Evolutionary conservation across 2,113 vertebrate genomes (phyloP), one percentile per base, ranked within the genome.

Genomic region (Clinocottus analis): DNA sequence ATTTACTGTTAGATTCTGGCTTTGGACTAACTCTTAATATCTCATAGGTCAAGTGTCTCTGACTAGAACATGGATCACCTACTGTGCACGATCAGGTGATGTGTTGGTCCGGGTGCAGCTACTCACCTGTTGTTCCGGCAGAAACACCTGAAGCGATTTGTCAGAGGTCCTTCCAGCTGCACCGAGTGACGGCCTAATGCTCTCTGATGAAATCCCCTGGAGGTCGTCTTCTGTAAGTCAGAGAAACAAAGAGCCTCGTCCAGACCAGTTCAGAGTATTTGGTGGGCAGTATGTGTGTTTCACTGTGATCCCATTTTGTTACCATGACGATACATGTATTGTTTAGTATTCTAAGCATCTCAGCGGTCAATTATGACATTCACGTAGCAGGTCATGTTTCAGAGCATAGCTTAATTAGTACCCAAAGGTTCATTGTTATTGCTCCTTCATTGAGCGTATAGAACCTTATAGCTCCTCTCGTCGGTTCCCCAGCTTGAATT

Each of bases 121-220:
- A 41, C 77, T 83, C 43, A 80, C 80, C 73, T 70, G 66, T 2
- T 33, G 33, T 5, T 45, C 21, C 59, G 72, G 65, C 41, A 55
- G 10, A 27, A 59, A 59, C 5, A 59, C n/a, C 8, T 14, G 5
- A 17, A 47, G 45, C 1, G 19, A 14, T 43, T 16, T 16, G 43
- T 45, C 14, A 49, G 47, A 9, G 47, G 10, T 49, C 47, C 47
- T 45, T 17, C 14, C 4, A 7, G 39, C 13, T 35, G 7, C 19
- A 47, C 7, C 10, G 10, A 19, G 12, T n/a, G 21, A 31, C 3
- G 8, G 37, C 25, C 33, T 7, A 21, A 27, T 60, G 21, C 51
- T 45, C 2, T 29, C 8, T 43, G 43, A 43, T 43, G 41, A 43
- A 43, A 16, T 43, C 41, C 4, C 39, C 56, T 33, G 53, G 0